A percentile compares a stretch with the other conserved stretches of the same genome.
These are phyloP conservation scores for Pseudococcus viburni DNA, from an alignment of 2,888 invertebrate genomes.

Conservation along the genomic window DNA sequence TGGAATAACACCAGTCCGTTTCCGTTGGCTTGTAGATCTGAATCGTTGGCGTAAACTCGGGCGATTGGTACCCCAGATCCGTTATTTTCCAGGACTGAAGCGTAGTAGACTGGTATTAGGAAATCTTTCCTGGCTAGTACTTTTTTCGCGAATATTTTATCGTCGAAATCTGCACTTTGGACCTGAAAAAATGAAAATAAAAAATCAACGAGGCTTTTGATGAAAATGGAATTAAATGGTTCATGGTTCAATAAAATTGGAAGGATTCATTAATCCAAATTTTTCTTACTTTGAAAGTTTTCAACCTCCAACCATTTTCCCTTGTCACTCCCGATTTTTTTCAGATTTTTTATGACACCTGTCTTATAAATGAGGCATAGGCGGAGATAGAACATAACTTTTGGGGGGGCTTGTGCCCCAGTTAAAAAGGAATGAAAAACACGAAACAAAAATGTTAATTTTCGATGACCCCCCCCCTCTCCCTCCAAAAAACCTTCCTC, in stretches of 20 bases:
- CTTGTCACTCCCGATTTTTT: too few species aligned
- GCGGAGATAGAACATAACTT: too few species aligned
- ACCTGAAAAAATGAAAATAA: neutral
- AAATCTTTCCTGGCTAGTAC: constrained; percentile 47
- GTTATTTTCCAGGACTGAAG: constrained; percentile 82
- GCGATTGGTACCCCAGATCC: constrained; percentile 83
- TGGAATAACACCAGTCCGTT: constrained; percentile 87
- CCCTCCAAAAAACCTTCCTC: too few species aligned
- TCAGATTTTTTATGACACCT: too few species aligned
- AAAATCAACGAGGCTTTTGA: neutral
- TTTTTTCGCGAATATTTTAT: constrained; percentile 72
- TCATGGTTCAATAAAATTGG: neutral
- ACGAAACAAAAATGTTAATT: too few species aligned
- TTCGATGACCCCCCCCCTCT: too few species aligned
- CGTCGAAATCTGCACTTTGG: constrained; percentile 62
- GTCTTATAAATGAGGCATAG: too few species aligned
- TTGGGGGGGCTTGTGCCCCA: too few species aligned
- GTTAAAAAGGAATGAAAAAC: too few species aligned
- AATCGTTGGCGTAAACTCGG: constrained; percentile 86
- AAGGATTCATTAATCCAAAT: too few species aligned
- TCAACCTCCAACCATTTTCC: too few species aligned
- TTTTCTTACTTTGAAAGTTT: too few species aligned
- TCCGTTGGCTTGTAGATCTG: constrained; percentile 85
- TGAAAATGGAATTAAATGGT: neutral
- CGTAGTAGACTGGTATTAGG: constrained; percentile 81